Base-by-base conservation (phyloP, 1,140 invertebrate genomes). In the Drosophila nasuta region DNA sequence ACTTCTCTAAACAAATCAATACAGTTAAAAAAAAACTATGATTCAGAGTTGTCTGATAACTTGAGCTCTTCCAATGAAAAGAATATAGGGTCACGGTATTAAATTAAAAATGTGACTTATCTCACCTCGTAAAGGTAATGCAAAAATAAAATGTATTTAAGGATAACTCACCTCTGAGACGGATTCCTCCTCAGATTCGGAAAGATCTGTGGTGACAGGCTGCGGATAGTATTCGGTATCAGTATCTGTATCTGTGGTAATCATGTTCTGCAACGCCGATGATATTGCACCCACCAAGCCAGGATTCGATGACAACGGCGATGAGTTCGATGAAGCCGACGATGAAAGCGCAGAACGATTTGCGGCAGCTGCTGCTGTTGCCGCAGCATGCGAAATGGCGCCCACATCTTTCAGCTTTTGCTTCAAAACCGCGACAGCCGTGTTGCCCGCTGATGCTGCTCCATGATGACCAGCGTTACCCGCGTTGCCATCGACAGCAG, bases 171-270 rank as follows among this genome's bases (percentile, higher is more conserved):
- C 97, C 96, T 97, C 97, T 87, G 97, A 97, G 93, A 97, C 96
- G 93, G 97, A 97, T 93, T 98, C 97, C 93, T 97, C 97, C 93
- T 97, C 97, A 93, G 97, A 97, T 94, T 97, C 97, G 80, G 97
- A 97, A 93, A 97, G 95, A 94, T 97, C 97, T 93, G 96, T 96
- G 93, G 96, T 95, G 93, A 95, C 96, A 93, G 94, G 95, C 65
- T 95, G 94, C 82, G 95, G 95, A 92, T 95, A 95, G 68, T 95
- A 94, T 28, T 92, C 91, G 76, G 95, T 95, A 93, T 95, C 95
- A 68, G 95, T 95, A 64, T 92, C 91, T 3, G 91, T 91, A 51
- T 87, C 91, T 64, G 81, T 89, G 35, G 91, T 90, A 4, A 90
- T 85, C 46, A 85, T 91, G 57, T 77, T 88, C 51, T 90, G 82